phyloP scores from a whole-genome alignment of 2,113 vertebrate species.

The Lasiurus borealis region DNA sequence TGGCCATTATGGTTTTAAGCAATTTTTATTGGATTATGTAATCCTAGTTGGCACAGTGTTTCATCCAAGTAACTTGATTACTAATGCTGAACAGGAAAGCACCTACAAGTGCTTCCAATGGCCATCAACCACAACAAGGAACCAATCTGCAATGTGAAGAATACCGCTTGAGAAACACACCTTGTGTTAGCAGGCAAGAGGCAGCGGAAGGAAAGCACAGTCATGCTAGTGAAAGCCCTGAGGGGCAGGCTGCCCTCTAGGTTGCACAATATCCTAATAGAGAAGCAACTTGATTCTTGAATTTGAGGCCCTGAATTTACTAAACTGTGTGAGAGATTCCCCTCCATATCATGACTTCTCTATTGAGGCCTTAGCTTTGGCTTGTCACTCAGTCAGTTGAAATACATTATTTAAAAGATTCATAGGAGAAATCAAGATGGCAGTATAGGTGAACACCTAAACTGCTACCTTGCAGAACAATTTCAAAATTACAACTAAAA shows the following conservation, averaged over 20 bases:
- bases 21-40: constrained; percentile 55
- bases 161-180: not conserved
- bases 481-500: no score
- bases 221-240: not conserved
- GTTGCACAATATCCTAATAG: not conserved
- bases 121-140: not conserved
- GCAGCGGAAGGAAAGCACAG: not conserved
- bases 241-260: not conserved
- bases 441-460: no score
- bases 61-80: not conserved
- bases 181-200: not conserved
- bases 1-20: constrained; percentile 47
- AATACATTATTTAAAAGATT: not conserved
- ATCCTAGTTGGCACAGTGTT: constrained; percentile 48
- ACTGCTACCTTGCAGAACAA: no score
- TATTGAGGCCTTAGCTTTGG: not conserved
- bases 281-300: not conserved
- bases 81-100: not conserved
- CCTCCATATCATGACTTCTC: not conserved
- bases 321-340: not conserved
- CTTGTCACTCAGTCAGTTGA: not conserved
- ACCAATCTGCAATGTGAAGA: not conserved
- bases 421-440: not conserved
- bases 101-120: not conserved
- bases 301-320: not conserved